Evolutionary conservation across 2,113 vertebrate genomes (phyloP).

Genomic region (Saiga tatarica): DNA sequence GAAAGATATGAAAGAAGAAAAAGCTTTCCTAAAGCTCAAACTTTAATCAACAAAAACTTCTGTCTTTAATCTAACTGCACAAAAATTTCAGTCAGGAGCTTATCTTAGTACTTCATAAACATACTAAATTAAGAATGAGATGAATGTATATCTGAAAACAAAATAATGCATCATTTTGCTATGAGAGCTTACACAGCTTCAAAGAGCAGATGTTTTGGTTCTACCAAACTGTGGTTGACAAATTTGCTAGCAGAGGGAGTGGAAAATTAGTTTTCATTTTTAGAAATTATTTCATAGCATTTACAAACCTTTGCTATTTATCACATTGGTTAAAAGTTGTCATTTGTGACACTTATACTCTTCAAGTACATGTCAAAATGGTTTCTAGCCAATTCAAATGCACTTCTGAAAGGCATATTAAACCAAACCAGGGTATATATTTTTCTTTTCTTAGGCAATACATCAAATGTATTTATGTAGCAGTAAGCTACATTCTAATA

Average conservation of each 20-base stretch:
- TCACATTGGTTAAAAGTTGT: conserved; percentile 79
- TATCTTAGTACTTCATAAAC: conserved; percentile 45
- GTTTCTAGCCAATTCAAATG: conserved; percentile 67
- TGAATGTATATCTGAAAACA: conserved; percentile 47
- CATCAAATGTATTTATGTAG: conserved; percentile 33
- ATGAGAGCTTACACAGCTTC: conserved; percentile 57
- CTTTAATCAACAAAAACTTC: conserved; percentile 60
- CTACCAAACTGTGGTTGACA: conserved; percentile 64
- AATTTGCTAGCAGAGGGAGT: conserved; percentile 66
- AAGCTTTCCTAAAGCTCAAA: conserved; percentile 6
- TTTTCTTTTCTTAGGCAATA: conserved; percentile 52
- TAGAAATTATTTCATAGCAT: conserved; percentile 71
- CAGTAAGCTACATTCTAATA: conserved; percentile 43
- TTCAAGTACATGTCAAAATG: conserved; percentile 65
- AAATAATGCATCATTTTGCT: conserved; percentile 59
- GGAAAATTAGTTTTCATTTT: conserved; percentile 77
- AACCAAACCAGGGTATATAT: conserved; percentile 20
- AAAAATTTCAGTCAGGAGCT: conserved; percentile 51
- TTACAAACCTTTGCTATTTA: conserved; percentile 67
- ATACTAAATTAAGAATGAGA: conserved; percentile 60
- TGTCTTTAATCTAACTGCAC: conserved; percentile 39
- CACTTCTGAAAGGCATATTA: conserved; percentile 54
- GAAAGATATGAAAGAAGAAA: not conserved
- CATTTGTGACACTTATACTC: conserved; percentile 66
- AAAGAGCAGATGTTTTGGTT: conserved; percentile 73